Base-by-base conservation (phyloP, 2,797 vertebrate genomes). In the Remorina albescens region DNA sequence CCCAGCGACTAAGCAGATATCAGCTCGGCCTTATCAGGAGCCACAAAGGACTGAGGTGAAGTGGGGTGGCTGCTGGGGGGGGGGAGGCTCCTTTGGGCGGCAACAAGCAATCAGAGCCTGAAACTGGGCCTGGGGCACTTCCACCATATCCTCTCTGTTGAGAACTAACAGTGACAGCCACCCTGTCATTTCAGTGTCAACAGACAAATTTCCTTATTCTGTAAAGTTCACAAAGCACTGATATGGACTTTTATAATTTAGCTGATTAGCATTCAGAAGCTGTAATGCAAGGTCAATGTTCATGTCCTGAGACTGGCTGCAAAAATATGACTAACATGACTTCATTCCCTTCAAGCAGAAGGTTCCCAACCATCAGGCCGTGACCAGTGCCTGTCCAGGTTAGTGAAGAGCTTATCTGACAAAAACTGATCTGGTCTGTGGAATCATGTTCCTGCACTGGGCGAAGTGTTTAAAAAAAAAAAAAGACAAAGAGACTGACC, bases 21-120 rank as follows among this genome's bases (percentile, higher is more conserved):
- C 65, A 75, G 78, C 70, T 55, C 0, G 42, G 75, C 12, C 80
- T 86, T 85, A 88, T 88, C 87, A 34, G 58, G 49, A 81, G 67
- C 64, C 82, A 83, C 77, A 86, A 86, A 86, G 82, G 50, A 67
- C 82, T 54, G 77, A 66, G 54, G 74, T 77, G 77, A 78, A 67
- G 65, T 66, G 51, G 69, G 77, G 72, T 36, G 30, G 74, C 41
- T 37, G 49, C 56, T 9, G 44, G 47, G 42, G 23, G 47, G 42
- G 23, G 32, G 18, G 8, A 42, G 41, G 41, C 41, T 78, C 77
- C 80, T 71, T 19, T 0, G 77, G 73, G 47, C 72, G 13, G 36
- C 55, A 6, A 80, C 70, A 77, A 83, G 81, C 55, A 70, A 74
- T 76, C 37, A 34, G 77, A 65, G 81, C 28, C 64, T 51, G 78